phyloP scores from a whole-genome alignment of 2,797 vertebrate species.

The Myotis findleyi region DNA sequence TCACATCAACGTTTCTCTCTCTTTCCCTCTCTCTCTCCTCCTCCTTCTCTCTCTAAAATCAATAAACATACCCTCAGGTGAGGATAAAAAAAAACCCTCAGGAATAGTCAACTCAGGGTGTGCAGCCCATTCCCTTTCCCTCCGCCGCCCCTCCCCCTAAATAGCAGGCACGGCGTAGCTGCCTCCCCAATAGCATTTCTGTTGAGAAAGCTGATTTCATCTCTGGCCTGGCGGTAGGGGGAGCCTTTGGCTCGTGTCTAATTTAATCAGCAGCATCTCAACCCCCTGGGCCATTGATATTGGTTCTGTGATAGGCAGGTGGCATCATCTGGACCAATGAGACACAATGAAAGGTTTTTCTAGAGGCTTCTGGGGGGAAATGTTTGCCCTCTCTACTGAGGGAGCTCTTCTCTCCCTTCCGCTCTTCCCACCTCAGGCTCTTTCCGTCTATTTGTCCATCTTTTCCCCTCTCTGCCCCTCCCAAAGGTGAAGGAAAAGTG shows the following conservation, averaged over 20 bases:
- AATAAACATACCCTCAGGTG: no score
- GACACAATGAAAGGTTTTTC: neutral
- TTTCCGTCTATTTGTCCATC: neutral
- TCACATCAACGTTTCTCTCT: no score
- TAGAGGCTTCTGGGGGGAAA: neutral
- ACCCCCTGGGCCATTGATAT: neutral
- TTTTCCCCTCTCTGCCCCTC: neutral
- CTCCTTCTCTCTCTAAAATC: no score
- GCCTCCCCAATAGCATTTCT: neutral
- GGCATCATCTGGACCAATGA: neutral
- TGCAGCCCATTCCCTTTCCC: neutral
- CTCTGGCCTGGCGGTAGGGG: neutral
- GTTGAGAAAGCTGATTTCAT: neutral
- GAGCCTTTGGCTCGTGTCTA: neutral
- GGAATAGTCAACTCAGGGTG: neutral
- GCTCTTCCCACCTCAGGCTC: neutral
- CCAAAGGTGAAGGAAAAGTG: neutral
- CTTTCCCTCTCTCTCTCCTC: no score
- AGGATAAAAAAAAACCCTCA: neutral
- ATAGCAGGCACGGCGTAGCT: neutral
- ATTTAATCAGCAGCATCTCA: neutral
- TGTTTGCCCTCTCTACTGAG: neutral
- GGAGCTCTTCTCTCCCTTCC: neutral
- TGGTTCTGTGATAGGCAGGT: neutral
- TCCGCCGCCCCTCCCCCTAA: accelerated